Conservation (phyloP, 2,888 invertebrate genomes). For the Callyntrura sp. region DNA sequence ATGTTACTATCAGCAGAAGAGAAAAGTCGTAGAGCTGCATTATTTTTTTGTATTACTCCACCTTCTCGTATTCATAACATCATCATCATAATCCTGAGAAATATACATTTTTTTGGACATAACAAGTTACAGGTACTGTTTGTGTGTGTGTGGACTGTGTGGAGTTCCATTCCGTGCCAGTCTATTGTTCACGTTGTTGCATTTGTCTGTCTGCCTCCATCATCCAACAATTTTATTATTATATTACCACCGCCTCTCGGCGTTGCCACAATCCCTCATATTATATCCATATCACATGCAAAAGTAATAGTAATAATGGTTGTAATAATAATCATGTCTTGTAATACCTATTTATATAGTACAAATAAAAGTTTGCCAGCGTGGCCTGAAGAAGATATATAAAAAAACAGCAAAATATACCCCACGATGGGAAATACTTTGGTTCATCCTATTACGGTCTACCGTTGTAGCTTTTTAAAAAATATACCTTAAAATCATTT, state of each 20-base stretch:
- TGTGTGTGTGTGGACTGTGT: not conserved
- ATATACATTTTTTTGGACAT: slow-evolving; percentile 11
- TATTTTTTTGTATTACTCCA: slow-evolving; percentile 12
- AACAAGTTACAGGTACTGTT: slow-evolving; percentile 1
- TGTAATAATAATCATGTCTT: no score
- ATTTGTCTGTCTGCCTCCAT: not conserved
- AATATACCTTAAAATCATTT: no score
- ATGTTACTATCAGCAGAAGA: not conserved
- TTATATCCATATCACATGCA: not conserved
- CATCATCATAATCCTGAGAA: slow-evolving; percentile 5
- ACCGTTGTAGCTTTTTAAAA: not conserved
- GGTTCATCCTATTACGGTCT: not conserved
- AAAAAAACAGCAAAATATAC: not conserved
- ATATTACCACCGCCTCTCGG: not conserved
- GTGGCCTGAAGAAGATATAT: not conserved
- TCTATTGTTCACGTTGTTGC: not conserved
- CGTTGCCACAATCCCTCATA: not conserved
- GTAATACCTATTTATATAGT: no score
- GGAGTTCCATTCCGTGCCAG: not conserved
- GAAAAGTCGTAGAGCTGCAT: not conserved
- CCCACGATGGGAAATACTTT: no score
- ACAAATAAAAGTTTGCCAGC: no score
- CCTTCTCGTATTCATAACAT: slow-evolving; percentile 16
- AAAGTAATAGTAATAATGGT: no score
- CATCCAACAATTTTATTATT: slow-evolving; percentile 10